Percentiles rank a stretch among this genome's conserved stretches.
These are phyloP conservation scores for Flexamia atlantica DNA, from an alignment of 2,888 invertebrate genomes.

Conservation along the genomic window DNA sequence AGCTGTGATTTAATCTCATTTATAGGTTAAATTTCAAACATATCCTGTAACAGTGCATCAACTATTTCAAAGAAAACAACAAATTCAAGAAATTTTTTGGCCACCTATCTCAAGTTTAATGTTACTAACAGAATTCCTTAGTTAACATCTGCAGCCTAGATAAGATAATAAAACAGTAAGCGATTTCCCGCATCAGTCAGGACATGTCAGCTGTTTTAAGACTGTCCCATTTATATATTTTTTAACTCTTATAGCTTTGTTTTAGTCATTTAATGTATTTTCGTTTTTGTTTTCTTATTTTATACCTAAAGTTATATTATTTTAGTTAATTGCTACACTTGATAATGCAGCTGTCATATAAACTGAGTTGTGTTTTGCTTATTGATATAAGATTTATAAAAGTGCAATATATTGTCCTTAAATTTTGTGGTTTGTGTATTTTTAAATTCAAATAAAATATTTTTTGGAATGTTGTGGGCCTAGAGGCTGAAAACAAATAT, in stretches of 20 bases:
- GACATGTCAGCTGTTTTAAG: not conserved
- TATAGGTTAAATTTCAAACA: too few relatives aligned
- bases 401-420: not conserved
- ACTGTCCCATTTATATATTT: not conserved
- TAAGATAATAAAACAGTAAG: too few relatives aligned
- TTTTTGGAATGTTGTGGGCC: constrained; percentile 23
- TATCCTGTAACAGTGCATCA: too few relatives aligned
- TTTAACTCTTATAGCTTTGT: constrained; percentile 22
- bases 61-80: too few relatives aligned
- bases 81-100: too few relatives aligned
- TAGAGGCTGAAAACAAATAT: not conserved
- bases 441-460: not conserved
- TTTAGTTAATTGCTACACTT: constrained; percentile 9
- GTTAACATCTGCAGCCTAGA: too few relatives aligned
- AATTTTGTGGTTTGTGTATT: not conserved
- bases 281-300: constrained; percentile 22
- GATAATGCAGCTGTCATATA: not conserved
- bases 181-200: too few relatives aligned
- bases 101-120: too few relatives aligned
- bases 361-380: not conserved
- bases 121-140: too few relatives aligned
- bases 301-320: constrained; percentile 11
- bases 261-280: constrained; percentile 3
- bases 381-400: not conserved
- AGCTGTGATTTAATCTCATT: too few relatives aligned